These are phyloP conservation scores for Prunella strophiata DNA, from an alignment of 2,797 vertebrate species.

Conservation along the genomic window DNA sequence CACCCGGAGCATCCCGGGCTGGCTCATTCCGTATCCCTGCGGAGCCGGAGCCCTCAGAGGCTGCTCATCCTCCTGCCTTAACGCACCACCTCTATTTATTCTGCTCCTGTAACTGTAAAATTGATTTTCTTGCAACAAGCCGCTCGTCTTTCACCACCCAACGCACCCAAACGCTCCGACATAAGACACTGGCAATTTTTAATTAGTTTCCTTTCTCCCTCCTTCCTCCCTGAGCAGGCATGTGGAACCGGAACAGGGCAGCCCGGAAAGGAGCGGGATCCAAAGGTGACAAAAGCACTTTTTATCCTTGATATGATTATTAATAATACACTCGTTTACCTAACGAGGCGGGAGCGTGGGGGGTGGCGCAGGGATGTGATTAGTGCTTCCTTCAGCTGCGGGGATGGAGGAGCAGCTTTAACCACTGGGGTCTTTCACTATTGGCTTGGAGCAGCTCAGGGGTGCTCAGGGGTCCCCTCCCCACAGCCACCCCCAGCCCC, in stretches of 20 bases:
- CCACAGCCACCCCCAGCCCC: rapidly evolving
- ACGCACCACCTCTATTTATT: slow-evolving; percentile 82
- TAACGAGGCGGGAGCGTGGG: not conserved
- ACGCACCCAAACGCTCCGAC: slow-evolving; percentile 77
- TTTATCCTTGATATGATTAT: slow-evolving; percentile 56
- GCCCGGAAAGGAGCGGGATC: slow-evolving; percentile 25
- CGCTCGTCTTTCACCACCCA: slow-evolving; percentile 77
- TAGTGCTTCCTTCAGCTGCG: not conserved
- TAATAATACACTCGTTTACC: slow-evolving; percentile 7
- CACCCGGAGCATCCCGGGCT: not conserved
- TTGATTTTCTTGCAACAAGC: slow-evolving; percentile 82
- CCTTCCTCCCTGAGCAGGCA: slow-evolving; percentile 58
- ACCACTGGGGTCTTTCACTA: rapidly evolving
- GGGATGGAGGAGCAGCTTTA: not conserved
- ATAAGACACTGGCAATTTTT: slow-evolving; percentile 79
- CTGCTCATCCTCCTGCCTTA: slow-evolving; percentile 64
- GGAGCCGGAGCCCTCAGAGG: not conserved
- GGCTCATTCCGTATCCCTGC: not conserved
- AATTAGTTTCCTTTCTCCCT: slow-evolving; percentile 79
- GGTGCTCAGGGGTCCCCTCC: not conserved
- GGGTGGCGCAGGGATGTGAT: not conserved
- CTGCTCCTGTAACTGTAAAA: slow-evolving; percentile 86
- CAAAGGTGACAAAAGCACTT: slow-evolving; percentile 54
- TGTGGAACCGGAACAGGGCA: slow-evolving; percentile 61
- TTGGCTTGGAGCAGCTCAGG: not conserved